These are phyloP conservation scores for Epinotia bilunana DNA, from an alignment of 2,888 invertebrate genomes.

Conservation along the genomic window DNA sequence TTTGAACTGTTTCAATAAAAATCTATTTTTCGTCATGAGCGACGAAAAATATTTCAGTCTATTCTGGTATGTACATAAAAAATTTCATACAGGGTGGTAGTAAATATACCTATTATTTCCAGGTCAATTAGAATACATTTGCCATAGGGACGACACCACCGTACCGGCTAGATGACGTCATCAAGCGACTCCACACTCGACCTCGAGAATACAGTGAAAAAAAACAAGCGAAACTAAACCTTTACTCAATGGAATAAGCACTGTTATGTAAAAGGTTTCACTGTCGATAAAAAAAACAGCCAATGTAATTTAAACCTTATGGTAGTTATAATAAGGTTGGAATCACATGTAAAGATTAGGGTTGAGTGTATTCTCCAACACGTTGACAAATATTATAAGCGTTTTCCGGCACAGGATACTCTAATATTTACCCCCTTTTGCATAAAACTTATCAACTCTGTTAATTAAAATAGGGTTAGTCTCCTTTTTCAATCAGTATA, in stretches of 20 bases:
- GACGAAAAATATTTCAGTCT: too few relatives aligned
- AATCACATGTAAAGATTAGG: background rate
- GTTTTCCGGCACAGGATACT: background rate
- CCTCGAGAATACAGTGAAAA: background rate
- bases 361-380: background rate
- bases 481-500: too few relatives aligned
- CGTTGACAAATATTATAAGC: conserved; percentile 13
- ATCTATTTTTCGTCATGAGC: too few relatives aligned
- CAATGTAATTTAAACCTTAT: conserved; percentile 14
- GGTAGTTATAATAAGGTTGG: background rate
- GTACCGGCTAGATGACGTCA: conserved; percentile 14
- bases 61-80: too few relatives aligned
- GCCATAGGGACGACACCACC: conserved; percentile 32
- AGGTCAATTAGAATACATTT: conserved; percentile 26
- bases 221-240: background rate
- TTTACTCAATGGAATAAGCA: background rate
- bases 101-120: conserved; percentile 7
- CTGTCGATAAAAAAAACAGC: too few relatives aligned
- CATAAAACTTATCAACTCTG: too few relatives aligned
- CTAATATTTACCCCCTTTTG: too few relatives aligned
- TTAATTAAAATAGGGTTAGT: too few relatives aligned
- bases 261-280: background rate
- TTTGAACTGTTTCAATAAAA: too few relatives aligned
- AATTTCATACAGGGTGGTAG: background rate
- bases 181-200: background rate